phyloP scores from a whole-genome alignment of 2,113 vertebrate genomes.

The Oceanites oceanicus region DNA sequence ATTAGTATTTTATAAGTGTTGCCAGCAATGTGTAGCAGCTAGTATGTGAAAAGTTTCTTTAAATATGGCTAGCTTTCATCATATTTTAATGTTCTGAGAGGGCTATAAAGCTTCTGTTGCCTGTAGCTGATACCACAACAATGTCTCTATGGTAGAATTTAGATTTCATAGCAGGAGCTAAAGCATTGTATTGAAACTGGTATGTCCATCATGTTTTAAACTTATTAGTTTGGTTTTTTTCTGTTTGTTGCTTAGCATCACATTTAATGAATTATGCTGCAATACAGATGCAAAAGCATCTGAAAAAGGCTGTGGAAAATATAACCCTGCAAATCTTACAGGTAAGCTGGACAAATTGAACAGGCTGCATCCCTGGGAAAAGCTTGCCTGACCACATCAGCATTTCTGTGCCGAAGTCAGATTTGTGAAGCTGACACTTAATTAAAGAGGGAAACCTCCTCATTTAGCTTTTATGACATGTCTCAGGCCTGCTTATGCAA shows the following conservation, averaged over 20 bases:
- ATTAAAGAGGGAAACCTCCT: neutral
- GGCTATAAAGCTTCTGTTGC: neutral
- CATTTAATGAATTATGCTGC: neutral
- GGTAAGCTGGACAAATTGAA: neutral
- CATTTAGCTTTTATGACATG: neutral
- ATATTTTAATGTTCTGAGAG: neutral
- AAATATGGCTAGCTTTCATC: conserved; percentile 26
- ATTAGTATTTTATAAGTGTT: conserved; percentile 55
- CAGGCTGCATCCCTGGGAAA: neutral
- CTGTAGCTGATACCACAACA: neutral
- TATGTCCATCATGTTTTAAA: neutral
- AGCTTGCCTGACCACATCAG: neutral
- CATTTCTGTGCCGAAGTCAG: neutral
- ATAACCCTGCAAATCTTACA: neutral
- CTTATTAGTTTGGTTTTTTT: neutral
- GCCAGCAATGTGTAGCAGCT: neutral
- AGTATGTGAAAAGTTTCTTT: conserved; percentile 3
- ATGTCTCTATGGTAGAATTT: neutral
- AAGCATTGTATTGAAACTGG: neutral
- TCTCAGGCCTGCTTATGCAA: neutral
- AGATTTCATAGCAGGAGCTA: neutral
- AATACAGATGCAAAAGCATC: neutral
- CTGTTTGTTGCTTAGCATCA: neutral
- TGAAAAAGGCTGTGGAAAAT: neutral
- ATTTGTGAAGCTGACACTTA: neutral